Percentiles rank a stretch among this genome's conserved stretches.
Conservation (phyloP, 2,797 vertebrate genomes). For the Periparus ater region DNA sequence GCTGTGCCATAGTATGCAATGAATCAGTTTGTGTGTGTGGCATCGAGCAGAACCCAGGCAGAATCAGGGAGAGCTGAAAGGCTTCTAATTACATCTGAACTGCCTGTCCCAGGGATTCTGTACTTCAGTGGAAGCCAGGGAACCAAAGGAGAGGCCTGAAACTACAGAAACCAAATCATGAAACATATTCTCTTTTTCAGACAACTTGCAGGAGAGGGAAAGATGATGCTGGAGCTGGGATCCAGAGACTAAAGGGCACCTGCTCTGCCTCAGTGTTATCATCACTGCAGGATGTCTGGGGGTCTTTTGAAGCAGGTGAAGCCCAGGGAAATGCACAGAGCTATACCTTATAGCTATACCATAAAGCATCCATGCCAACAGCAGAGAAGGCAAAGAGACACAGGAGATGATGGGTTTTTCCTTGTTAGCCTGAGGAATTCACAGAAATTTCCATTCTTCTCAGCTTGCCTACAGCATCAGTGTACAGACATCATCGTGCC, state of each 20-base stretch:
- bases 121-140: background rate
- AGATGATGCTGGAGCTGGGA: background rate
- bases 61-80: background rate
- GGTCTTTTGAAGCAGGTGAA: background rate
- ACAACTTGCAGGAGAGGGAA: background rate
- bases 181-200: background rate
- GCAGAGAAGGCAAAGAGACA: background rate
- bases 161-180: background rate
- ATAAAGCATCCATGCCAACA: background rate
- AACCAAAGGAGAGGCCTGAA: slow-evolving; percentile 5
- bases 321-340: background rate
- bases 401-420: too few species aligned
- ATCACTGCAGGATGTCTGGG: background rate
- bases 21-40: background rate
- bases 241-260: background rate
- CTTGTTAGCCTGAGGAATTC: too few species aligned
- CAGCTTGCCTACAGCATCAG: too few species aligned
- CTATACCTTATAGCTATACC: background rate
- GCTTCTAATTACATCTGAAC: background rate
- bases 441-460: too few species aligned
- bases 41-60: background rate
- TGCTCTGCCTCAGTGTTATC: background rate
- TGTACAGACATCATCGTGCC: too few species aligned
- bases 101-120: background rate
- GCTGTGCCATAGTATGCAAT: background rate